These are phyloP conservation scores for Diarsia dahlii DNA, from an alignment of 2,888 invertebrate species.

Conservation along the genomic window DNA sequence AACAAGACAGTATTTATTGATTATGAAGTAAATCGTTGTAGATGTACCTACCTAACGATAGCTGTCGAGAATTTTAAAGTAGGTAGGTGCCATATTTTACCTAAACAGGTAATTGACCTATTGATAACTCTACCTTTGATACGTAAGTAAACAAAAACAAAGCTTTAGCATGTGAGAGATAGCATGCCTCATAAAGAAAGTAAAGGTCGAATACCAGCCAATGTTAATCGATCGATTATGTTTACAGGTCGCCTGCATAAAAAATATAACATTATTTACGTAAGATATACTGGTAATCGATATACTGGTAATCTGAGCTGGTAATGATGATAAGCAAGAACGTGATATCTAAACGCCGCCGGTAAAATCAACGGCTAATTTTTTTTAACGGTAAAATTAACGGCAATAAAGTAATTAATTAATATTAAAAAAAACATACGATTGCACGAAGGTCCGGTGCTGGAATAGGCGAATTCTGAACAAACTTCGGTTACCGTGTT, in stretches of 20 bases:
- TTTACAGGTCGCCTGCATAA: background rate
- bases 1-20: background rate
- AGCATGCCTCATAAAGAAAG: background rate
- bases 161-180: conserved; percentile 3
- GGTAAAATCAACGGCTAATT: too few relatives aligned
- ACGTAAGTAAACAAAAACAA: conserved; percentile 5
- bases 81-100: background rate
- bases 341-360: background rate
- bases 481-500: conserved; percentile 86
- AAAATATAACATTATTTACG: background rate
- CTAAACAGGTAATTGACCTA: background rate
- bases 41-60: background rate
- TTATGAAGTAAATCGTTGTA: background rate
- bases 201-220: background rate
- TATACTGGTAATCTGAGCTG: too few relatives aligned
- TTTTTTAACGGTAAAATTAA: too few relatives aligned
- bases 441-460: conserved; percentile 88
- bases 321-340: background rate
- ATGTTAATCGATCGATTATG: background rate
- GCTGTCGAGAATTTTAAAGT: background rate
- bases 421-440: conserved; percentile 81
- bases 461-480: conserved; percentile 91
- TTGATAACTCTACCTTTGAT: background rate
- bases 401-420: background rate
- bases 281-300: too few relatives aligned